Base-by-base conservation (phyloP, 2,888 invertebrate genomes). In the Limenitis camilla region DNA sequence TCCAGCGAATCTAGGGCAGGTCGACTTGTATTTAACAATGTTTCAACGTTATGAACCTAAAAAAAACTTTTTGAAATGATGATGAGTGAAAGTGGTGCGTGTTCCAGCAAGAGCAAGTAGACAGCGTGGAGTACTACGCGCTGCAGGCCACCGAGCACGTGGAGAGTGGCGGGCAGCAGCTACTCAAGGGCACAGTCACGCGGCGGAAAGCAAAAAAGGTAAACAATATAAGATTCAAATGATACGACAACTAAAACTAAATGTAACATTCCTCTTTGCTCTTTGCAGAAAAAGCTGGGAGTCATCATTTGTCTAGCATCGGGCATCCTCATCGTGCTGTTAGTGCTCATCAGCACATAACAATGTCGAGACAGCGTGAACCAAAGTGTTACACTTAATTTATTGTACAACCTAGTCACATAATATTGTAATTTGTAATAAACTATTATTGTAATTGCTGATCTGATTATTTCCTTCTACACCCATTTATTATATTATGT, bases 121-220 rank as follows among this genome's bases (percentile, higher is more conserved):
- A 92, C 72, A 89, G 90, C 66, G 90, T 92, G 50, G 92, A 91
- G 80, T 90, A 90, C 81, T 91, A 89, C 78, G 91, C 92, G 60
- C 82, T 87, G 68, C 88, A 85, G 66, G 91, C 92, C 11, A 85
- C 84, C 27, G 88, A 89, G 61, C 89, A 89, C 68, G 87, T 92
- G 51, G 90, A 89, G 61, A 68, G 64, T 60, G 91, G 91, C 45
- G 87, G 89, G 31, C 73, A 74, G 40, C 81, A 90, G 62, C 81
- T 92, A 47, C 74, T 79, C 52, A 81, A 82, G 63, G 90, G 90
- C 46, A 80, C 83, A 62, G 76, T 82, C 62, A 84, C 74, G 58
- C 85, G 81, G 61, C 73, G 69, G 40, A 88, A 78, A 64, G 74
- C 86, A 42, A 75, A 80, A 54, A 90, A 89, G 87, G 92, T 92